Percentiles rank a stretch among this genome's conserved stretches.
phyloP scores from a whole-genome alignment of 1,140 invertebrate genomes.

The Ridgeia piscesae region DNA sequence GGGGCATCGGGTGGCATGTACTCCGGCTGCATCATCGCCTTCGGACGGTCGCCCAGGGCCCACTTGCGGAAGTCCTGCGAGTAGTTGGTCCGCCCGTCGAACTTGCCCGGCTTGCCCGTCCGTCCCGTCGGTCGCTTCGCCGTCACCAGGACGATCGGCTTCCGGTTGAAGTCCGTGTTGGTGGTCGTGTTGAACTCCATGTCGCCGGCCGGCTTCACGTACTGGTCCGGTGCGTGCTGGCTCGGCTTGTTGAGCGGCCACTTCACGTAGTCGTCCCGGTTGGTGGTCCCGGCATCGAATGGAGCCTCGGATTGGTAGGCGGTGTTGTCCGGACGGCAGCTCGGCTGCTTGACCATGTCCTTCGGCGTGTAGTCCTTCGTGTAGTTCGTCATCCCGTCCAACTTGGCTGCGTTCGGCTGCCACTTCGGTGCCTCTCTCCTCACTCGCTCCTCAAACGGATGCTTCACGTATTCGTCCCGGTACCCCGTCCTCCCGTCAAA shows the following conservation, averaged over 20 bases:
- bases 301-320: constrained; percentile 32
- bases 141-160: constrained; percentile 39
- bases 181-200: constrained; percentile 47
- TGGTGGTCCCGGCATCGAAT: constrained; percentile 40
- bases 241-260: constrained; percentile 33
- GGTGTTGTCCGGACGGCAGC: constrained; percentile 29
- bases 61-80: constrained; percentile 52
- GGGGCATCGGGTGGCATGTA: constrained; percentile 51
- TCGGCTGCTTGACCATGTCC: constrained; percentile 23
- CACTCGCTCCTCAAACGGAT: constrained; percentile 17
- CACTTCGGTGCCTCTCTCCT: constrained; percentile 27
- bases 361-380: constrained; percentile 35
- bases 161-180: constrained; percentile 34
- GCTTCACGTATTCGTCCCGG: constrained; percentile 27
- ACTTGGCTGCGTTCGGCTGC: constrained; percentile 32
- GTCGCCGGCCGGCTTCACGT: constrained; percentile 41
- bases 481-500: constrained; percentile 37
- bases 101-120: constrained; percentile 42
- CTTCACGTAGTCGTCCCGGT: constrained; percentile 37
- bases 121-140: constrained; percentile 28
- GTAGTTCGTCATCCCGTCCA: constrained; percentile 36
- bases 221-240: constrained; percentile 29
- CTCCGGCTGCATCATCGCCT: constrained; percentile 37
- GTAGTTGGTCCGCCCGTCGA: constrained; percentile 56
- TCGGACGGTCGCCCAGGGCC: constrained; percentile 41